A percentile compares a stretch with the other conserved stretches of the same genome.
phyloP scores from a whole-genome alignment of 2,113 vertebrate genomes.

The Murina feae region DNA sequence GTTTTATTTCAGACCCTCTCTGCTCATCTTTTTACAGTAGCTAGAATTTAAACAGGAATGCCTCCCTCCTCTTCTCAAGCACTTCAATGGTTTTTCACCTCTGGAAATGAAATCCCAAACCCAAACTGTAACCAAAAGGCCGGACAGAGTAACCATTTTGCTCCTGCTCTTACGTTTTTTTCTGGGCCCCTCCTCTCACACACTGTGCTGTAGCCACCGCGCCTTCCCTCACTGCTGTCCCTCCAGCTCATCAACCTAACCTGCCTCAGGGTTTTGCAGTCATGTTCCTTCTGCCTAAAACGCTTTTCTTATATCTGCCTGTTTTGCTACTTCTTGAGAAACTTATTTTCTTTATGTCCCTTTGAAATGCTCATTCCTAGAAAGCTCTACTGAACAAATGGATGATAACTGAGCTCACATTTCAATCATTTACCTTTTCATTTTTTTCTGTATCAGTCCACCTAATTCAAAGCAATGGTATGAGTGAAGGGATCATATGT shows the following conservation, averaged over 20 bases:
- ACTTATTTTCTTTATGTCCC: not conserved
- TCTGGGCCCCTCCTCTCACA: no score
- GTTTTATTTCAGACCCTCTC: not conserved
- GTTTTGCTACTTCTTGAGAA: not conserved
- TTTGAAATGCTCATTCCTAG: not conserved
- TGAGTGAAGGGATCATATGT: not conserved
- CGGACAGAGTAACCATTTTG: not conserved
- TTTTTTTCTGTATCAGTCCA: not conserved
- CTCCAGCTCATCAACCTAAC: fast-evolving
- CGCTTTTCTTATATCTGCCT: not conserved
- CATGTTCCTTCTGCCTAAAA: not conserved
- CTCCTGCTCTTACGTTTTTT: not conserved
- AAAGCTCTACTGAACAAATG: not conserved
- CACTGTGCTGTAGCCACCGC: no score
- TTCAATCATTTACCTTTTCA: not conserved
- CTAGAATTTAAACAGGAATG: not conserved
- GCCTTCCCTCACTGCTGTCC: no score
- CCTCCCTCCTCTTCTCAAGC: not conserved
- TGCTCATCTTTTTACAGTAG: not conserved
- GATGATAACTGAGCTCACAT: not conserved
- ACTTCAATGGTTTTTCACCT: not conserved
- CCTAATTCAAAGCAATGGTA: not conserved
- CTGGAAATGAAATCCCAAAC: not conserved
- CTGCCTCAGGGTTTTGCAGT: not conserved
- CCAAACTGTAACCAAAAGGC: not conserved